phyloP scores from a whole-genome alignment of 2,797 vertebrate species.

The Urocyon cinereoargenteus region DNA sequence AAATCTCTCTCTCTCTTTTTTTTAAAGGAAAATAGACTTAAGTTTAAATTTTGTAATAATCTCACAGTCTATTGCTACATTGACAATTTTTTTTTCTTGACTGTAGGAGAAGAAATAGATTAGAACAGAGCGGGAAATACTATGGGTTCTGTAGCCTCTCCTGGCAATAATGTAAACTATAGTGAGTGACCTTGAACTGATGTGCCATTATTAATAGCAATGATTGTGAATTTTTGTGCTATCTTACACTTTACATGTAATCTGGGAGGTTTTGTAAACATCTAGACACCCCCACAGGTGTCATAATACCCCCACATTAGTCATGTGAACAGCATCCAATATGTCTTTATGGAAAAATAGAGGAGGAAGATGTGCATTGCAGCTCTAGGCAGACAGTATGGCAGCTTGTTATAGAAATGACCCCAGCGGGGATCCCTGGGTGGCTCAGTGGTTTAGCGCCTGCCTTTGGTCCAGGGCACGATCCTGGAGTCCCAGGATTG shows the following conservation, averaged over 20 bases:
- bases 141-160: slow-evolving; percentile 7
- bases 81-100: slow-evolving; percentile 5
- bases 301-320: background rate
- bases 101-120: background rate
- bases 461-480: too few species aligned
- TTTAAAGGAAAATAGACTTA: background rate
- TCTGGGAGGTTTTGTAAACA: slow-evolving; percentile 29
- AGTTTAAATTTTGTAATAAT: slow-evolving; percentile 21
- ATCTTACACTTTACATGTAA: background rate
- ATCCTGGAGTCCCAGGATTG: too few species aligned
- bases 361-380: background rate
- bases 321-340: slow-evolving; percentile 43
- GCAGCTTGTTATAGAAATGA: background rate
- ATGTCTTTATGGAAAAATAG: slow-evolving; percentile 53
- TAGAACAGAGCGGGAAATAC: background rate
- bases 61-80: background rate
- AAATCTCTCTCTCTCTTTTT: background rate
- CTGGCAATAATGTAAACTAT: background rate
- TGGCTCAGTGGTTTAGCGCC: too few species aligned
- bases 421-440: background rate
- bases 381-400: background rate
- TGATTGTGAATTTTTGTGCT: slow-evolving; percentile 49
- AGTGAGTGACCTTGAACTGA: slow-evolving; percentile 26
- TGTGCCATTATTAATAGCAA: slow-evolving; percentile 56
- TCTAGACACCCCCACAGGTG: background rate